phyloP scores from a whole-genome alignment of 2,888 invertebrate species.

The Athalia circularis region DNA sequence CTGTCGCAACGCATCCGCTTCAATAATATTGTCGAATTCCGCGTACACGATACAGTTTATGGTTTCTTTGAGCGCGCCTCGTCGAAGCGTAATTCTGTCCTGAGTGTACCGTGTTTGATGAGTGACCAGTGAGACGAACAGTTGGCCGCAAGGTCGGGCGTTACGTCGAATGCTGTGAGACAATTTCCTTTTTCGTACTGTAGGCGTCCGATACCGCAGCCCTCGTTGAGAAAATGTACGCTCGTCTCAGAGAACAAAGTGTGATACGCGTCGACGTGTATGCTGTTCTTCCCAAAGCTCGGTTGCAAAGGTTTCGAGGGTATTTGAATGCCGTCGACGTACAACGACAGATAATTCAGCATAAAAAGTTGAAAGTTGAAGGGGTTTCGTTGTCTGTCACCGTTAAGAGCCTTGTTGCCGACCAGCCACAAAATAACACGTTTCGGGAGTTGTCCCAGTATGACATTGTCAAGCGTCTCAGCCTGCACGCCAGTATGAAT shows the following conservation, averaged over 20 bases:
- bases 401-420: constrained; percentile 49
- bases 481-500: constrained; percentile 46
- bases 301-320: constrained; percentile 51
- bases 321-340: constrained; percentile 52
- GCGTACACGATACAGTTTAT: constrained; percentile 58
- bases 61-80: constrained; percentile 50
- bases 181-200: constrained; percentile 50
- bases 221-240: constrained; percentile 52
- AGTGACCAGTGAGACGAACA: constrained; percentile 51
- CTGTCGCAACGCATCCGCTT: constrained; percentile 57
- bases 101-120: constrained; percentile 53
- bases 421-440: constrained; percentile 57
- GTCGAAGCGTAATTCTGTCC: constrained; percentile 57
- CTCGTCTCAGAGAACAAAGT: constrained; percentile 55
- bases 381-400: constrained; percentile 46
- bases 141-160: constrained; percentile 57
- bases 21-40: constrained; percentile 62
- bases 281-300: constrained; percentile 31
- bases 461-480: constrained; percentile 58
- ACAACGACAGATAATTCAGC: constrained; percentile 51
- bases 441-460: constrained; percentile 57
- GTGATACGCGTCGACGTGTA: constrained; percentile 54
- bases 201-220: constrained; percentile 45
- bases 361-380: constrained; percentile 48
- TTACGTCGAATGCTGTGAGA: constrained; percentile 60